These are phyloP conservation scores for Pinna nobilis DNA, from an alignment of 1,140 invertebrate genomes.

Conservation along the genomic window DNA sequence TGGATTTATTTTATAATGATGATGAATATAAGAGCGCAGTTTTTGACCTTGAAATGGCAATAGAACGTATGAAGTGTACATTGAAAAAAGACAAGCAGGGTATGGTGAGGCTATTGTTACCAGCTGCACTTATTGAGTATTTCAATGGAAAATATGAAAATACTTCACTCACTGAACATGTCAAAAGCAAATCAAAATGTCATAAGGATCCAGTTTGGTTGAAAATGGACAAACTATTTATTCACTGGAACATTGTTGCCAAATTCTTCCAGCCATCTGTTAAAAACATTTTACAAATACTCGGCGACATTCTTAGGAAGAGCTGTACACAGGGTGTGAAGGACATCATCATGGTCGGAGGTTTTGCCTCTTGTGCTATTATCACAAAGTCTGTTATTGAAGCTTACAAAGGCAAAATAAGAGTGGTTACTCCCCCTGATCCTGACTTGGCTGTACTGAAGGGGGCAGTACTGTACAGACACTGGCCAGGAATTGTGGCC, in stretches of 20 bases:
- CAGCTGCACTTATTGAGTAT: background rate
- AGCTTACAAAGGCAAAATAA: background rate
- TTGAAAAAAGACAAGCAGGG: background rate
- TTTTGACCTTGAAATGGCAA: conserved; percentile 33
- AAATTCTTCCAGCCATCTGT: background rate
- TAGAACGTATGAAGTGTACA: conserved; percentile 29
- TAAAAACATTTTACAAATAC: background rate
- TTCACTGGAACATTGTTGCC: background rate
- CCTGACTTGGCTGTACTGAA: conserved; percentile 21
- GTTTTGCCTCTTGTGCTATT: conserved; percentile 13
- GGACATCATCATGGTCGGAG: conserved; percentile 23
- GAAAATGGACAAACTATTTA: background rate
- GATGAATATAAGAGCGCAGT: conserved; percentile 50
- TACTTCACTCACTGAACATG: no score
- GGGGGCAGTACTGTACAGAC: conserved; percentile 19
- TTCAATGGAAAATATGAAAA: background rate
- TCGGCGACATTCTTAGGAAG: background rate
- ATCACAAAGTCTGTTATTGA: conserved; percentile 7
- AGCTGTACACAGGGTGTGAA: background rate
- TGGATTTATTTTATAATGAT: conserved; percentile 55
- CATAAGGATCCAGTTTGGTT: background rate
- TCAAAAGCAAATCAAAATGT: background rate
- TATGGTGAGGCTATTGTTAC: background rate
- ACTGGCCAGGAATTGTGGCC: conserved; percentile 13
- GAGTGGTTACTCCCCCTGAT: conserved; percentile 4